Evolutionary conservation across 2,113 vertebrate genomes (phyloP).

Genomic region (Cavia porcellus): DNA sequence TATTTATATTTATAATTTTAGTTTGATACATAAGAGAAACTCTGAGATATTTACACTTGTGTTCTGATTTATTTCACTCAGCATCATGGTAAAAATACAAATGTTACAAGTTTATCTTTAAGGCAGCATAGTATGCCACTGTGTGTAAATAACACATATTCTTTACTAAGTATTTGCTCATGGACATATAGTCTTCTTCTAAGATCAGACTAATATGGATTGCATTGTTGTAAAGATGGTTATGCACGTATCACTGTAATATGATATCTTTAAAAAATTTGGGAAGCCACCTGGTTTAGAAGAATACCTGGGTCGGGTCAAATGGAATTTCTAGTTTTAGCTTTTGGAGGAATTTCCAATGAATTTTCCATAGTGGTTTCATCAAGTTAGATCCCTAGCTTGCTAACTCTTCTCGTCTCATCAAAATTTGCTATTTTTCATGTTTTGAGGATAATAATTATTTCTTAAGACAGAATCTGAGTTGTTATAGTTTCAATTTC

Average conservation of each 20-base stretch:
- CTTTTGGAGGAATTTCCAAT: neutral
- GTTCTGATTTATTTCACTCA: neutral
- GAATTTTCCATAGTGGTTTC: neutral
- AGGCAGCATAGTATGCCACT: neutral
- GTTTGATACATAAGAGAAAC: neutral
- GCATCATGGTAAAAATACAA: neutral
- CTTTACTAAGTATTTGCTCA: neutral
- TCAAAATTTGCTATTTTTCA: neutral
- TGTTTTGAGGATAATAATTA: neutral
- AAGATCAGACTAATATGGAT: neutral
- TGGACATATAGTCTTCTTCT: neutral
- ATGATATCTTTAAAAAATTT: neutral
- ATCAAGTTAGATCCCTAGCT: neutral
- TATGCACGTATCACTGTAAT: neutral
- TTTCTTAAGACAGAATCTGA: neutral
- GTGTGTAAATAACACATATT: too few relatives aligned
- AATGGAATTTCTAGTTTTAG: neutral
- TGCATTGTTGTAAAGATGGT: neutral
- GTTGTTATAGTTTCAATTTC: neutral
- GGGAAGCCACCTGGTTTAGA: neutral
- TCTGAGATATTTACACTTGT: neutral
- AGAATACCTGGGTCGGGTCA: neutral
- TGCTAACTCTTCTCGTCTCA: neutral
- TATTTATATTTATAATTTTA: neutral
- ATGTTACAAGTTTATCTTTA: neutral